Conservation (phyloP, 2,888 invertebrate genomes). For the Drosophila setosimentum region DNA sequence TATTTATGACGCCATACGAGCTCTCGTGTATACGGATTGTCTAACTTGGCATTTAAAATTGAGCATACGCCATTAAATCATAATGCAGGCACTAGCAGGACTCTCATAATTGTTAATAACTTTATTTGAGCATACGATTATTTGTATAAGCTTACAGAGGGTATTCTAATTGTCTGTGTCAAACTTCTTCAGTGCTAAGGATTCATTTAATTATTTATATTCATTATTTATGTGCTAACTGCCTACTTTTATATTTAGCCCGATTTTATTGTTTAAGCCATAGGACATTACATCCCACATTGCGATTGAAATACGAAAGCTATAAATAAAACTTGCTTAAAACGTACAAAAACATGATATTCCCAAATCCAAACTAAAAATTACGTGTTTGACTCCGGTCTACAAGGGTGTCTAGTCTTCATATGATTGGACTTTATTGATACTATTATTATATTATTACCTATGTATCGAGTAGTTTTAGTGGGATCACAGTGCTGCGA, state of each 20-base stretch:
- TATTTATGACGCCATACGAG: conserved; percentile 47
- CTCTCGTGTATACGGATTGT: background rate
- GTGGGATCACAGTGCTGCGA: no score
- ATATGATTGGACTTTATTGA: no score
- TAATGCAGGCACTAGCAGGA: background rate
- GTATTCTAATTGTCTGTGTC: background rate
- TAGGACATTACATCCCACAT: background rate
- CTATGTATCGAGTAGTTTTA: no score
- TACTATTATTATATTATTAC: no score
- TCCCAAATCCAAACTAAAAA: no score
- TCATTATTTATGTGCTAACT: no score
- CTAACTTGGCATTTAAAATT: conserved; percentile 11
- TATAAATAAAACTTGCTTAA: no score
- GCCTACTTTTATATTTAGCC: background rate
- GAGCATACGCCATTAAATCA: conserved; percentile 35
- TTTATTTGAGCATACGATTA: background rate
- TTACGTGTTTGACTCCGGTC: no score
- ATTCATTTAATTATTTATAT: no score
- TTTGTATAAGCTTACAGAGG: background rate
- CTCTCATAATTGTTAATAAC: background rate
- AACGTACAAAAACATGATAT: no score
- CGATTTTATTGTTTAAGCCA: background rate
- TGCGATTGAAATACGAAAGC: background rate
- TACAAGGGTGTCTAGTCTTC: no score
- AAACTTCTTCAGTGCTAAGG: background rate